Evolutionary conservation across 2,888 invertebrate genomes (phyloP), one percentile per base, ranked within the genome.

Genomic region (Trachelus stipa): DNA sequence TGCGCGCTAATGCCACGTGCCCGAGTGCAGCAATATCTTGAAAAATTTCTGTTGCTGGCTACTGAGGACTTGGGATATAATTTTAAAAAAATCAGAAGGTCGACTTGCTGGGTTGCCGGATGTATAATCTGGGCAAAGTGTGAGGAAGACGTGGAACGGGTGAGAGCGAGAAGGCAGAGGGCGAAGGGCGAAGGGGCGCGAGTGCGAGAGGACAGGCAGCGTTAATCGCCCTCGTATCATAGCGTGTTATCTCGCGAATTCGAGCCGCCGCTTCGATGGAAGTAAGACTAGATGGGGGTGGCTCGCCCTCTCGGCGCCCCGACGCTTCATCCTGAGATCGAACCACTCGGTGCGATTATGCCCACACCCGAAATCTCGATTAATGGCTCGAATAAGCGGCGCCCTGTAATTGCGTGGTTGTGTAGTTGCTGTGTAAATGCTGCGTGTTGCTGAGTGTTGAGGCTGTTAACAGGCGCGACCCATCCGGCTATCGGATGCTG

Each of bases 211-310:
- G 40, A 15, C 40, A 15, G 40, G 40, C 40, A 69, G 69, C 69
- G 83, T 85, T 85, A 85, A 85, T 85, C 85, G 84, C 78, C 71
- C 69, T 12, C 69, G 79, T 85, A 81, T 84, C 82, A 4, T 80
- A 79, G 84, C 79, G 84, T 80, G 81, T 83, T 82, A 85, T 85
- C 82, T 81, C 82, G 76, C 79, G 79, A 84, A 82, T 82, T 83
- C 79, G 76, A 75, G 75, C 15, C 56, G 31, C n/a, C 77, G 30
- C 12, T 15, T 37, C 34, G n/a, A 68, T n/a, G 40, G 76, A 15
- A 40, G 71, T 34, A 34, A 40, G 75, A 12, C 56, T n/a, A 3
- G 68, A 23, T 35, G 76, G 81, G 56, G 73, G 30, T 35, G 78
- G 79, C 79, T 15, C 40, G 6, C 15, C 15, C 15, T 40, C 15